Evolutionary conservation across 1,140 invertebrate species (phyloP).

Genomic region (Scaptodrosophila lebanonensis): DNA sequence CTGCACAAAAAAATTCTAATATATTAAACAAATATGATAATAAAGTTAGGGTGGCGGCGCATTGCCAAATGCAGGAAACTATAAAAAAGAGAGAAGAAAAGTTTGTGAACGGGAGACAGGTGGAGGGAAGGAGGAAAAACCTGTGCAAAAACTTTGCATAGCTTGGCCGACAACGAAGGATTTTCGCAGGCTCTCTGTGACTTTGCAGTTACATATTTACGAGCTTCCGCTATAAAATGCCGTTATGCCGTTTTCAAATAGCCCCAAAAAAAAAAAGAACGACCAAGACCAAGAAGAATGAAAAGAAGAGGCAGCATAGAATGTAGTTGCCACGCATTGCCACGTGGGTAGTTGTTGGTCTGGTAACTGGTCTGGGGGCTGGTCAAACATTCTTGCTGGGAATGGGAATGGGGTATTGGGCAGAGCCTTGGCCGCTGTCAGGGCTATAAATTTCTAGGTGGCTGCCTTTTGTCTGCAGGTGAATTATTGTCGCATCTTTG

Average conservation of each 20-base stretch:
- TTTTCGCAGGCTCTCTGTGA: constrained; percentile 34
- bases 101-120: constrained; percentile 11
- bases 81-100: constrained; percentile 6
- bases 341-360: constrained; percentile 10
- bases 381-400: too few species aligned
- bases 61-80: constrained; percentile 38
- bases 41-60: constrained; percentile 35
- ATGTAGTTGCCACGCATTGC: not conserved
- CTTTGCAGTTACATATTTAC: constrained; percentile 51
- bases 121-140: constrained; percentile 1
- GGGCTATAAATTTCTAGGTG: constrained; percentile 41
- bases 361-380: not conserved
- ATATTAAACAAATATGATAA: constrained; percentile 74
- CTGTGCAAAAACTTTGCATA: constrained; percentile 39
- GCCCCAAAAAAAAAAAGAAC: constrained; percentile 22
- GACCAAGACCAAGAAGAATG: constrained; percentile 21
- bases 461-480: constrained; percentile 44
- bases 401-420: too few species aligned
- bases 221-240: constrained; percentile 52
- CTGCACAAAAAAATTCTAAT: constrained; percentile 48
- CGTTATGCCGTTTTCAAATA: constrained; percentile 24
- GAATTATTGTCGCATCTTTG: constrained; percentile 48
- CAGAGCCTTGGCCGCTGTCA: too few species aligned
- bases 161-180: constrained; percentile 34
- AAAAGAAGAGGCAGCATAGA: constrained; percentile 12